phyloP scores from a whole-genome alignment of 2,888 invertebrate species.

The Mythimna pallens region DNA sequence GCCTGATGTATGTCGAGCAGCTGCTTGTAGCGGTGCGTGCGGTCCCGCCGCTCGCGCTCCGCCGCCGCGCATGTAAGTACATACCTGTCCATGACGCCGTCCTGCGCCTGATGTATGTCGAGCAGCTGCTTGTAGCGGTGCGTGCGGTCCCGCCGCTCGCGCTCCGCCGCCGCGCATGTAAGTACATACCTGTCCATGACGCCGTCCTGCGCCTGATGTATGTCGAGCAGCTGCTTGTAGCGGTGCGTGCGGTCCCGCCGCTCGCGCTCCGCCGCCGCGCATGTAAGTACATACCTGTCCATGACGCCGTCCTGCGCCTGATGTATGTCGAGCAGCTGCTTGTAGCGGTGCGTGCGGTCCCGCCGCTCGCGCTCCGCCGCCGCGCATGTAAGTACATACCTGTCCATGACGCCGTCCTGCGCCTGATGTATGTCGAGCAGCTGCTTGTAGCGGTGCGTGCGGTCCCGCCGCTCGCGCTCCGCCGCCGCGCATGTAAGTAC shows the following conservation, averaged over 20 bases:
- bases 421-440: conserved; percentile 98
- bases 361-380: conserved; percentile 94
- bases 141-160: conserved; percentile 94
- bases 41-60: conserved; percentile 94
- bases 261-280: conserved; percentile 93
- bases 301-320: conserved; percentile 99
- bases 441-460: conserved; percentile 95
- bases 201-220: conserved; percentile 98
- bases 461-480: conserved; percentile 94
- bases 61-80: no score
- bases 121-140: conserved; percentile 96
- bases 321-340: conserved; percentile 97
- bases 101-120: conserved; percentile 98
- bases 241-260: conserved; percentile 94
- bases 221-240: conserved; percentile 97
- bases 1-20: conserved; percentile 98
- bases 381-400: conserved; percentile 74
- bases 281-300: conserved; percentile 91
- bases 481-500: no score
- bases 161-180: conserved; percentile 87
- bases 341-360: conserved; percentile 95
- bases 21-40: conserved; percentile 95
- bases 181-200: conserved; percentile 96
- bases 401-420: conserved; percentile 99
- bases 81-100: conserved; percentile 98